Conservation (phyloP, 2,113 vertebrate species). For the Neotoma lepida region DNA sequence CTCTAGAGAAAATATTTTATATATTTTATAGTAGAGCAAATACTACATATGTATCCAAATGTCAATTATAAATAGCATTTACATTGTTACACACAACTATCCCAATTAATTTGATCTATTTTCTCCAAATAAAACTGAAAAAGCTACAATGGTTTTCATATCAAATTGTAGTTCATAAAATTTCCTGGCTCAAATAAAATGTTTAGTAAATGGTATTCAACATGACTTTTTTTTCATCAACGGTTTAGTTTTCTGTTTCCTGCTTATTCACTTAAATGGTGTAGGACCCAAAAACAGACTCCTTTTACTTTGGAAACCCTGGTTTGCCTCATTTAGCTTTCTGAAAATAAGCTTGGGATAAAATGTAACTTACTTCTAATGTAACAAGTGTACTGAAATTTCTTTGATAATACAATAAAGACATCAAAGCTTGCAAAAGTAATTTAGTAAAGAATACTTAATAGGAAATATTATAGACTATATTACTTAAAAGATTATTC, state of each 20-base stretch:
- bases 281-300: background rate
- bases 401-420: background rate
- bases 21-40: constrained; percentile 47
- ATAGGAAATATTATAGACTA: background rate
- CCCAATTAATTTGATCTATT: background rate
- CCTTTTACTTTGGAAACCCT: background rate
- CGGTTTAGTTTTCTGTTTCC: background rate
- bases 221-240: background rate
- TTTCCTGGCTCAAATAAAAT: background rate
- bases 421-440: background rate
- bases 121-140: constrained; percentile 29
- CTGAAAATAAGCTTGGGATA: background rate
- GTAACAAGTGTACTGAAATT: background rate
- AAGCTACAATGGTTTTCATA: background rate
- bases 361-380: background rate
- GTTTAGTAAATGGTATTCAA: background rate
- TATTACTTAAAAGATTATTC: background rate
- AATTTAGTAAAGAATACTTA: background rate
- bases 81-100: background rate
- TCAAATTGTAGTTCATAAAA: background rate
- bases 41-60: constrained; percentile 19
- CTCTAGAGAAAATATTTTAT: constrained; percentile 15
- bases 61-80: background rate
- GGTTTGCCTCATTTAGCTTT: background rate
- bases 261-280: background rate